phyloP scores from a whole-genome alignment of 1,140 invertebrate species.

The Arctopsyche grandis region DNA sequence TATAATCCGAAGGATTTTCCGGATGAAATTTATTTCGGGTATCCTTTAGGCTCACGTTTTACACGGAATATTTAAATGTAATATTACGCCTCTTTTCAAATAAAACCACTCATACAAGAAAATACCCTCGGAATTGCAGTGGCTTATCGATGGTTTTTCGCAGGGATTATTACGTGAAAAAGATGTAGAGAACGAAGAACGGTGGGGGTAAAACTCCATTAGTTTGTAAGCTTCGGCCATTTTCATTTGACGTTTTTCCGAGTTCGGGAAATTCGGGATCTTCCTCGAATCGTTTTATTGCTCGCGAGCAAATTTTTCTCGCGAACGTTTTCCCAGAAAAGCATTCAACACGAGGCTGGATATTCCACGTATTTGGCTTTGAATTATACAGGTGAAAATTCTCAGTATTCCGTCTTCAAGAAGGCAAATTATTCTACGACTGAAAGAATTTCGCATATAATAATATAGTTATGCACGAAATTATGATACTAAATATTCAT shows the following conservation, averaged over 20 bases:
- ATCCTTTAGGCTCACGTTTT: too few relatives aligned
- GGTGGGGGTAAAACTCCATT: conserved; percentile 15
- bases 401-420: neutral
- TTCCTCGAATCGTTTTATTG: neutral
- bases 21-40: too few relatives aligned
- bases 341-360: neutral
- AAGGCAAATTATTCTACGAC: too few relatives aligned
- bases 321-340: neutral
- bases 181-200: neutral
- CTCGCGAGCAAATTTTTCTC: neutral
- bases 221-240: neutral
- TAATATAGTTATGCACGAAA: too few relatives aligned
- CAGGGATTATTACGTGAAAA: neutral
- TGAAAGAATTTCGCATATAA: neutral
- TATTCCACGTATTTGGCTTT: neutral
- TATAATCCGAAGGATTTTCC: too few relatives aligned
- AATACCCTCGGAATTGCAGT: conserved; percentile 7
- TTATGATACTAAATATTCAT: too few relatives aligned
- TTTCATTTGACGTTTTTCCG: neutral
- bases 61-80: too few relatives aligned
- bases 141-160: conserved; percentile 12
- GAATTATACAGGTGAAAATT: conserved; percentile 5
- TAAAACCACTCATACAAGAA: neutral
- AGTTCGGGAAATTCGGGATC: neutral
- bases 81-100: too few relatives aligned